Evolutionary conservation across 2,797 vertebrate species (phyloP).

Genomic region (Cuniculus paca): DNA sequence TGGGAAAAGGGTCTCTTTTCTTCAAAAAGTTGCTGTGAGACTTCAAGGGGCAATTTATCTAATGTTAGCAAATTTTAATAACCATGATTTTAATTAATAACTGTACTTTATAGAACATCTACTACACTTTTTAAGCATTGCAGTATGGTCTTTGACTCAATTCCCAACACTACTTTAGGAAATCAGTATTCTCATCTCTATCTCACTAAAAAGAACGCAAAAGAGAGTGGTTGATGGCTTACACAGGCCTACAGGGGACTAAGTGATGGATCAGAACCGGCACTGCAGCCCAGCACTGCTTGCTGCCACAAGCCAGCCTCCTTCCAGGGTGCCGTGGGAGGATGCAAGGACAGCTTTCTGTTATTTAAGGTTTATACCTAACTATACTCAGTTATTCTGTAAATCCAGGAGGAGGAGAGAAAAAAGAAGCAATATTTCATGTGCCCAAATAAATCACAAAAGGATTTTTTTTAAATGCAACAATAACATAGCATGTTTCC

Average conservation of each 20-base stretch:
- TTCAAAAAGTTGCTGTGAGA: not conserved
- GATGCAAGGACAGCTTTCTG: not conserved
- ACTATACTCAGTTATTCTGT: not conserved
- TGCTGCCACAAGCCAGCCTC: not conserved
- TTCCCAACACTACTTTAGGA: not conserved
- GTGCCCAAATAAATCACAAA: not conserved
- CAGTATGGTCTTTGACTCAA: not conserved
- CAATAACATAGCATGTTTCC: not conserved
- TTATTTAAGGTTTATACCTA: not conserved
- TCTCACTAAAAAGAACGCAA: not conserved
- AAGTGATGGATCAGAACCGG: not conserved
- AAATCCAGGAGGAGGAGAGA: not conserved
- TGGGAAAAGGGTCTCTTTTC: not conserved
- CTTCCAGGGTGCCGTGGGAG: not conserved
- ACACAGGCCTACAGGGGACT: not conserved
- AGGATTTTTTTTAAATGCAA: not conserved
- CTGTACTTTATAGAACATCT: not conserved
- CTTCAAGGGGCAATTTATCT: not conserved
- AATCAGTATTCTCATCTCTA: not conserved
- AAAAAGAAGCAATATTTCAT: not conserved
- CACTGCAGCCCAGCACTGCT: not conserved
- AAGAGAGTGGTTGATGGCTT: not conserved
- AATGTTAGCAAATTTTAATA: not conserved
- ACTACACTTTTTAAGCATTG: not conserved
- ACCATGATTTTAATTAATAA: slow-evolving; percentile 15